Conservation (phyloP, 2,888 invertebrate genomes). For the Euplexia lucipara region DNA sequence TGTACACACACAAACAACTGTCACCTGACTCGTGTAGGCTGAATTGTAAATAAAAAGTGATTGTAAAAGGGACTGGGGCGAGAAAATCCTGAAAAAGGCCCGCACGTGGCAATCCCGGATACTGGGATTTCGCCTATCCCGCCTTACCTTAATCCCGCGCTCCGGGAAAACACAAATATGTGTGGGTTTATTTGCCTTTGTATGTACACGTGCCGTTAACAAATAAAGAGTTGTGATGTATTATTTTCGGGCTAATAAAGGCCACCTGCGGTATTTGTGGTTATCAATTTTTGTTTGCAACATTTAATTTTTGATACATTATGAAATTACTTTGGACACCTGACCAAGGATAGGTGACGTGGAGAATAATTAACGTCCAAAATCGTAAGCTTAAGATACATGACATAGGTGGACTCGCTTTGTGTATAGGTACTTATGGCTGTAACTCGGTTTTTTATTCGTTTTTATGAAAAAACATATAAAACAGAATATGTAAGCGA, state of each 20-base stretch:
- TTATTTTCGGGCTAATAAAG: slow-evolving; percentile 43
- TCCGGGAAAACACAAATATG: slow-evolving; percentile 70
- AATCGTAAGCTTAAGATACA: not conserved
- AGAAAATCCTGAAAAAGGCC: slow-evolving; percentile 82
- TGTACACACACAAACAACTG: slow-evolving; percentile 42
- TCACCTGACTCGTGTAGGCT: slow-evolving; percentile 51
- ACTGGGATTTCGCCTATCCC: slow-evolving; percentile 79
- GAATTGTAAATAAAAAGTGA: slow-evolving; percentile 67
- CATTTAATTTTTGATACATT: not conserved
- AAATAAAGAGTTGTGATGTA: slow-evolving; percentile 57
- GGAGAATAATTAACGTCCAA: no score
- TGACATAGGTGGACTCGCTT: no score
- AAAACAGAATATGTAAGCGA: not conserved
- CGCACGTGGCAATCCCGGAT: slow-evolving; percentile 78
- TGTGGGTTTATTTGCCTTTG: slow-evolving; percentile 53
- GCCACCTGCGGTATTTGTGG: slow-evolving; percentile 32
- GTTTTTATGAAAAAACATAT: slow-evolving; percentile 21
- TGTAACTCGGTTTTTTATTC: not conserved
- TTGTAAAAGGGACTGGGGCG: slow-evolving; percentile 70
- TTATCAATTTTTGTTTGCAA: not conserved
- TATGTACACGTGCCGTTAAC: slow-evolving; percentile 46
- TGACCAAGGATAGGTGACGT: no score
- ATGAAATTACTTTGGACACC: not conserved
- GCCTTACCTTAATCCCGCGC: slow-evolving; percentile 79
- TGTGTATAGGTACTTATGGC: no score